Conservation (phyloP, 2,113 vertebrate species). For the Grammomys dolichurus region DNA sequence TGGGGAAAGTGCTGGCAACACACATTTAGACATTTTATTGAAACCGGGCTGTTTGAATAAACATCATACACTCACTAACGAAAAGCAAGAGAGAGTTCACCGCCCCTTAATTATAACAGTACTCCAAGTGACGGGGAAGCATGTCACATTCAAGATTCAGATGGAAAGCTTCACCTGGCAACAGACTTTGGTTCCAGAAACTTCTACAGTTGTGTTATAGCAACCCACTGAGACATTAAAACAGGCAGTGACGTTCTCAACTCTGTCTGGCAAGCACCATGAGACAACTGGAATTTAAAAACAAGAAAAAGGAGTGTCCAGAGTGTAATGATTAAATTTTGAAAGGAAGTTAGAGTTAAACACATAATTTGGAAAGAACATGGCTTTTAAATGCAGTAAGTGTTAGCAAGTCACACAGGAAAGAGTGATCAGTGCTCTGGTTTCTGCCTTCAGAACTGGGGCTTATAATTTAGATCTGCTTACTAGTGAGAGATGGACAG, state of each 20-base stretch:
- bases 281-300: slow-evolving; percentile 64
- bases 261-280: slow-evolving; percentile 37
- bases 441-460: slow-evolving; percentile 23
- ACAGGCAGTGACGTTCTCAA: slow-evolving; percentile 73
- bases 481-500: slow-evolving; percentile 16
- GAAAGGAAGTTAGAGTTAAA: slow-evolving; percentile 57
- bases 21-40: slow-evolving; percentile 80
- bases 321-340: slow-evolving; percentile 56
- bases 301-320: background rate
- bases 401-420: slow-evolving; percentile 40
- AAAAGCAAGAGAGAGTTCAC: slow-evolving; percentile 74
- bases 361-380: slow-evolving; percentile 31
- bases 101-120: slow-evolving; percentile 75
- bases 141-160: slow-evolving; percentile 69
- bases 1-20: slow-evolving; percentile 79
- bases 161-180: slow-evolving; percentile 79
- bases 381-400: slow-evolving; percentile 29
- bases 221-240: slow-evolving; percentile 72
- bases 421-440: background rate
- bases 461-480: slow-evolving; percentile 19
- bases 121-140: slow-evolving; percentile 70
- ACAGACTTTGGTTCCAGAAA: slow-evolving; percentile 66
- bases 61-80: slow-evolving; percentile 77
- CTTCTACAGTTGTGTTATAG: slow-evolving; percentile 69
- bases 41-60: slow-evolving; percentile 84